phyloP scores from a whole-genome alignment of 1,140 invertebrate genomes.

The Cherax destructor region DNA sequence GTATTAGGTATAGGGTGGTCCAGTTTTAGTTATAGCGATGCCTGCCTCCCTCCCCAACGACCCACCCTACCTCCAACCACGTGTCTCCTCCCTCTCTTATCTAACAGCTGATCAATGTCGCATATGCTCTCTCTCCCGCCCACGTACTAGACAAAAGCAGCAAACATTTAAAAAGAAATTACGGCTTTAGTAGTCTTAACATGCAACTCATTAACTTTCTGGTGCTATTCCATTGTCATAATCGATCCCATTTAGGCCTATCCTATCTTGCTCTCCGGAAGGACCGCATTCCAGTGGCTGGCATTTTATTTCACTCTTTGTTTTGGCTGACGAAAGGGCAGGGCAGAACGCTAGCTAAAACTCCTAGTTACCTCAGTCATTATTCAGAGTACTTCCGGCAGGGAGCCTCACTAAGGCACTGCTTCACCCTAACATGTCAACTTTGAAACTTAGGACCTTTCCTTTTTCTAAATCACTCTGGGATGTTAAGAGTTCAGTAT shows the following conservation, averaged over 20 bases:
- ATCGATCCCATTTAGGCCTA: background rate
- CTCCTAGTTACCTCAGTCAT: background rate
- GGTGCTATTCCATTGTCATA: background rate
- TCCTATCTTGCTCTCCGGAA: background rate
- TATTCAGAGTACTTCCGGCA: background rate
- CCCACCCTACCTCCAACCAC: constrained; percentile 1
- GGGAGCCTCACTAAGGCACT: background rate
- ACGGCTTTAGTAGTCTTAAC: too few species aligned
- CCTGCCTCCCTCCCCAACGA: background rate
- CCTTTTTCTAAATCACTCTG: too few species aligned
- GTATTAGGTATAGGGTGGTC: too few species aligned
- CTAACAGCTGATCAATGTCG: background rate
- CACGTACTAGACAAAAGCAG: too few species aligned
- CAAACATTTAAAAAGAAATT: too few species aligned
- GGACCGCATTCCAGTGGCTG: background rate
- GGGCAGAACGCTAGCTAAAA: background rate
- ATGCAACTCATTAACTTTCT: background rate
- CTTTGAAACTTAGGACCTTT: background rate
- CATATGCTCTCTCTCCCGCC: background rate
- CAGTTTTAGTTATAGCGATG: background rate
- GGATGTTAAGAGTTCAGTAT: too few species aligned
- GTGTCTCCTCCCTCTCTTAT: background rate
- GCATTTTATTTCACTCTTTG: background rate
- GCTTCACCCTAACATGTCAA: background rate
- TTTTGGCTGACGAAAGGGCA: background rate